Evolutionary conservation across 2,797 vertebrate genomes (phyloP), one percentile per base, ranked within the genome.

Genomic region (Dipus sagitta): DNA sequence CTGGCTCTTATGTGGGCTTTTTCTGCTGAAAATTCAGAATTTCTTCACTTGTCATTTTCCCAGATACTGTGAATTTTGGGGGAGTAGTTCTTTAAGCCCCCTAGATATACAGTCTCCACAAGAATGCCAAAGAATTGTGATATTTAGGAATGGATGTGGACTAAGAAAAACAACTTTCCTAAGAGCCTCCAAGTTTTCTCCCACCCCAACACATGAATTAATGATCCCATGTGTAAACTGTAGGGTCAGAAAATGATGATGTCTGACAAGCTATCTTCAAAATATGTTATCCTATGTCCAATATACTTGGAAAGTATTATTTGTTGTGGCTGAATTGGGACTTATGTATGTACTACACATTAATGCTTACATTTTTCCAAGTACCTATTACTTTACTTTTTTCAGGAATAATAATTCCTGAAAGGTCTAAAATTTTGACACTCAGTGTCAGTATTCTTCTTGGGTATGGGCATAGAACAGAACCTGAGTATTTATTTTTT

Each of bases 251-350:
- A 95, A 67, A 95, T 79, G 65, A 81, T 93, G 1, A 38, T 96
- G 90, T 95, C 94, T 97, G 92, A 74, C 3, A 96, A 90, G 96
- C 79, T 94, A 67, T 81, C 84, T 92, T 95, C 75, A 60, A 96
- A 96, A 95, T 94, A 97, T 97, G 98, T 98, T 97, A 95, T 97
- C 94, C 92, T 91, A 93, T 96, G 96, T 81, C 90, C 58, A 94
- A 47, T 96, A 94, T 30, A 30, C 87, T 96, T 93, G 93, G 95
- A 97, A 97, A 95, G 94, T 86, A 23, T 72, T 94, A 94, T 94
- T 96, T 96, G 93, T 92, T 96, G 91, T 95, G 85, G 82, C 42
- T 93, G 94, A 93, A 97, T 71, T 81, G 95, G 96, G 94, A 97
- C 70, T 54, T 95, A 38, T 95, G 72, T 14, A 58, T 58, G 54